Conservation (phyloP, 2,113 vertebrate genomes). For the Lonchura striata region DNA sequence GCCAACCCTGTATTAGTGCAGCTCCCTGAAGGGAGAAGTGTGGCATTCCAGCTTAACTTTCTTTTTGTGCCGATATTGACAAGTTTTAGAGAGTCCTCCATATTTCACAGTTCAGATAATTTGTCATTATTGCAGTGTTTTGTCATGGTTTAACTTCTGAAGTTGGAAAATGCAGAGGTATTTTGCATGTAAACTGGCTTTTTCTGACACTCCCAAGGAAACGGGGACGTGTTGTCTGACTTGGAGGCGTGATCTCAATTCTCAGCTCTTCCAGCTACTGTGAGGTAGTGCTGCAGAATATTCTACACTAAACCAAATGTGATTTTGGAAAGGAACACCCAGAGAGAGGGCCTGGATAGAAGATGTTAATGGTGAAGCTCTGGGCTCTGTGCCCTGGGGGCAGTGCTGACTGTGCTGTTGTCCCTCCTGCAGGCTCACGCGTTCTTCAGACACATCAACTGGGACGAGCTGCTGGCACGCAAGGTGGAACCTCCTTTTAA, state of each 20-base stretch:
- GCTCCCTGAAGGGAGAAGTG: background rate
- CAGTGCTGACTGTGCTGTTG: background rate
- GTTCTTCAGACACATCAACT: constrained; percentile 96
- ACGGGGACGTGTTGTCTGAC: background rate
- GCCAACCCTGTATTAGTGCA: background rate
- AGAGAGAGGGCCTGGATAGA: background rate
- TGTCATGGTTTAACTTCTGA: background rate
- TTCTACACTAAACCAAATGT: background rate
- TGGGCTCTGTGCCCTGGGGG: background rate
- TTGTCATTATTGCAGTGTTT: background rate
- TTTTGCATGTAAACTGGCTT: background rate
- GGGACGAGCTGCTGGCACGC: constrained; percentile 95
- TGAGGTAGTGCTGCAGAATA: background rate
- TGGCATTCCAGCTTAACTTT: background rate
- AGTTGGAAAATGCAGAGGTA: background rate
- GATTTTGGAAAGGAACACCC: background rate
- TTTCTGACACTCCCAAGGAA: background rate
- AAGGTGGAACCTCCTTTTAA: constrained; percentile 98
- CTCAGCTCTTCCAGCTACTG: background rate
- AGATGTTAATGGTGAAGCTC: background rate
- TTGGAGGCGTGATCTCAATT: background rate
- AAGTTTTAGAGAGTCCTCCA: background rate
- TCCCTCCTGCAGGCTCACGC: constrained; percentile 80
- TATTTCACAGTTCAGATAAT: background rate
- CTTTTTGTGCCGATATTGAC: background rate